A percentile compares a stretch with the other conserved stretches of the same genome.
Conservation (phyloP, 2,888 invertebrate species). For the Acanthosepion pharaonis region DNA sequence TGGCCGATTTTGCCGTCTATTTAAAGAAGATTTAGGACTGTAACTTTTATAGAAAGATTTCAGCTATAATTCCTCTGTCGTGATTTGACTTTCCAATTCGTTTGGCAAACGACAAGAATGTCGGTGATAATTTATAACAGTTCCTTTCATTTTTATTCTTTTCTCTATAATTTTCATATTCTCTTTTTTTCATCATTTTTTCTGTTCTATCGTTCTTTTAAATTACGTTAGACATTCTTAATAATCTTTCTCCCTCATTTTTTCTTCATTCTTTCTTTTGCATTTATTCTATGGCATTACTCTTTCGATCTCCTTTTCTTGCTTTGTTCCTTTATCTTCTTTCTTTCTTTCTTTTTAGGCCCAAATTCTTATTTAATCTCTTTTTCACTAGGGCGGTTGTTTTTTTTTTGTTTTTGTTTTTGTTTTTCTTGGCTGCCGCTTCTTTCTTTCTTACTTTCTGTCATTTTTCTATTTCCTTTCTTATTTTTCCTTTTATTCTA, state of each 20-base stretch:
- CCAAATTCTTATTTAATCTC: background rate
- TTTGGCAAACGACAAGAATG: too few species aligned
- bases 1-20: too few species aligned
- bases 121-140: too few species aligned
- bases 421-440: too few species aligned
- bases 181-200: background rate
- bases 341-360: background rate
- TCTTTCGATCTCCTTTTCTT: background rate
- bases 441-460: background rate
- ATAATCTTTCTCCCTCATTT: background rate
- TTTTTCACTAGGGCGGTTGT: rapidly evolving
- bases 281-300: background rate
- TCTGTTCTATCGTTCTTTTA: background rate
- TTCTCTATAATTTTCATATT: background rate
- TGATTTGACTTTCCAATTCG: too few species aligned
- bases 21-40: too few species aligned
- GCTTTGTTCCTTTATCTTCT: background rate
- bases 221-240: background rate
- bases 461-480: background rate
- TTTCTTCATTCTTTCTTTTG: background rate
- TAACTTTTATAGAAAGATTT: too few species aligned
- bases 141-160: background rate
- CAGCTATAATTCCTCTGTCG: too few species aligned
- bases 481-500: too few species aligned
- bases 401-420: too few species aligned